Evolutionary conservation across 2,113 vertebrate genomes (phyloP), one percentile per base, ranked within the genome.

Genomic region (Podiceps cristatus): DNA sequence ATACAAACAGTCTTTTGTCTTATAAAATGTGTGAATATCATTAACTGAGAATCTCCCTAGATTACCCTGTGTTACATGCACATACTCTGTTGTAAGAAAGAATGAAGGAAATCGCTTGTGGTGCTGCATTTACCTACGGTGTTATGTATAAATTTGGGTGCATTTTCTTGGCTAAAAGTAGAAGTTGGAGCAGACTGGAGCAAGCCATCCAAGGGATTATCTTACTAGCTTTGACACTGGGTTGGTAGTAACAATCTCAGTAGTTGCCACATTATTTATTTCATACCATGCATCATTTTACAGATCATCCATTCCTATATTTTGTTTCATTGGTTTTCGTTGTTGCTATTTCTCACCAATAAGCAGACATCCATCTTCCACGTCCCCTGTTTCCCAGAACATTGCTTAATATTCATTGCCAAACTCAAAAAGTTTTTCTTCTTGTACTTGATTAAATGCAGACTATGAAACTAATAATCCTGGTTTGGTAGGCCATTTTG

Each of bases 331-430:
- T 1, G 45, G 56, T 68, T 56, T 76, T 95, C 58, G 94, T 97
- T 96, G n/a, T 67, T 49, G 11, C 64, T 86, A 92, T 96, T 97
- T 95, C 85, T 63, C 80, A 96, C 45, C 88, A 95, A 84, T 78
- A 93, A 94, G 52, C 7, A 3, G 52, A 66, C 76, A 95, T 93
- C 91, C 53, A 95, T 96, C 89, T 92, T 94, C 67, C 83, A 88
- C 10, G 75, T 88, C 73, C 73, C 18, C n/a, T 77, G 24, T 91
- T 94, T 88, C 63, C 62, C 50, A 74, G 33, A 56, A 37, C 55
- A 45, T 86, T 75, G 7, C 20, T 90, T 81, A 73, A 62, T 79
- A 49, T 37, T 33, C 8, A 10, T 31, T 91, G 29, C 86, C 96
- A 96, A 28, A 3, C 89, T 88, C 71, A 86, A 73, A 35, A 64